phyloP scores from a whole-genome alignment of 2,797 vertebrate species.

The Pseudochaenichthys georgianus region DNA sequence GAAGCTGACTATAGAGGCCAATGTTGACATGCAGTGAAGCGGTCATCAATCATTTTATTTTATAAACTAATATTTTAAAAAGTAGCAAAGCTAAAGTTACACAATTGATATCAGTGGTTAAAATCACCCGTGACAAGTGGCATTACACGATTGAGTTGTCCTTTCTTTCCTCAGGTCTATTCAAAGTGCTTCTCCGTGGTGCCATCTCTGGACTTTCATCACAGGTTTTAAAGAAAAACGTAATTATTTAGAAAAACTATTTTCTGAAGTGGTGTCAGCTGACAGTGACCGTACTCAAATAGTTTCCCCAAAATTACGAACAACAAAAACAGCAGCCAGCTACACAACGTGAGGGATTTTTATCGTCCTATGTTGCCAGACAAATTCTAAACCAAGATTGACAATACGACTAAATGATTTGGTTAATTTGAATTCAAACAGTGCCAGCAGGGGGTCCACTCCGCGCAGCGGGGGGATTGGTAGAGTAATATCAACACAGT shows the following conservation, averaged over 20 bases:
- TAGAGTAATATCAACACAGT: slow-evolving; percentile 75
- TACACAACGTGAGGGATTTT: slow-evolving; percentile 2
- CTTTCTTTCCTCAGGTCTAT: neutral
- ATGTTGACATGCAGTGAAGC: neutral
- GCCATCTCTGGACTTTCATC: neutral
- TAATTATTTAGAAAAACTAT: neutral
- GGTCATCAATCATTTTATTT: neutral
- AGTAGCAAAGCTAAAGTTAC: neutral
- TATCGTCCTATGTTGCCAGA: slow-evolving; percentile 33
- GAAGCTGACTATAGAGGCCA: neutral
- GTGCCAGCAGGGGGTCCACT: slow-evolving; percentile 69
- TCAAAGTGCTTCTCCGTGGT: slow-evolving; percentile 9
- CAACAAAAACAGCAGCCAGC: neutral
- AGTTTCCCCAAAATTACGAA: slow-evolving; percentile 9
- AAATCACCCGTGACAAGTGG: neutral
- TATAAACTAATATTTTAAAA: neutral
- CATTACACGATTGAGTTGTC: neutral
- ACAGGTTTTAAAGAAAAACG: neutral
- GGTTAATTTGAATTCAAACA: slow-evolving; percentile 75
- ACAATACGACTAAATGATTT: slow-evolving; percentile 69
- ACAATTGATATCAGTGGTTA: neutral
- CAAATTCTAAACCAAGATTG: slow-evolving; percentile 52
- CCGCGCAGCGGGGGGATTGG: slow-evolving; percentile 59
- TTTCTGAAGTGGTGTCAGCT: neutral
- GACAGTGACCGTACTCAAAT: neutral